Evolutionary conservation across 2,888 invertebrate species (phyloP), one percentile per base, ranked within the genome.

Genomic region (Campoplex nolae): DNA sequence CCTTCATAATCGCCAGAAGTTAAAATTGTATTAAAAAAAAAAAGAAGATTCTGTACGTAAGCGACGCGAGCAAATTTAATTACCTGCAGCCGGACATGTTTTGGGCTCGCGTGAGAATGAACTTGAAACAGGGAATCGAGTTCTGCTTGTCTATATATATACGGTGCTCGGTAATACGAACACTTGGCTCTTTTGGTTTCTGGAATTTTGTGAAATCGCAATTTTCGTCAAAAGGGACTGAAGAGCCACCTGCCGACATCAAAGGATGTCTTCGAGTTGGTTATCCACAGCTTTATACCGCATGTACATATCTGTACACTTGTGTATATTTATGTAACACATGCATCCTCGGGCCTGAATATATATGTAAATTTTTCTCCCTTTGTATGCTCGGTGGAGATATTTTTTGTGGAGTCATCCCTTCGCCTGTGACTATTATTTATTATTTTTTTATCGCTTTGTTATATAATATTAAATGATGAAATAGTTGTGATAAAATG

Each of bases 151-250:
- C 23, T 23, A 23, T 23, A 23, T 75, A 62, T 7, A 56, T 23
- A 32, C 51, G 32, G 32, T 54, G 65, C 68, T 11, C 75, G 68
- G 28, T 45, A 67, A 42, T 67, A 54, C 74, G 23, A 75, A 65
- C 77, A 35, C 71, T 86, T 68, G 51, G 83, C 56, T n/a, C 75
- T 35, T 35, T 88, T 73, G 87, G 82, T 84, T 79, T 88, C 89
- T 88, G 89, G 90, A 90, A 90, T 74, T 42, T 89, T 90, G 89
- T 90, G 89, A 91, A 90, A 91, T 91, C 90, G 91, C 90, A 88
- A 91, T 91, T 88, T 90, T 90, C 90, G 89, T 90, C 90, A 89
- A 89, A 88, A 91, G 90, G 89, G 90, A 90, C 88, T 89, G 90
- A 88, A 91, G 91, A 90, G 90, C 90, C 91, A 90, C 89, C 89